Percentiles rank a stretch among this genome's conserved stretches.
These are phyloP conservation scores for Toxostoma redivivum DNA, from an alignment of 2,113 vertebrate species.

Conservation along the genomic window DNA sequence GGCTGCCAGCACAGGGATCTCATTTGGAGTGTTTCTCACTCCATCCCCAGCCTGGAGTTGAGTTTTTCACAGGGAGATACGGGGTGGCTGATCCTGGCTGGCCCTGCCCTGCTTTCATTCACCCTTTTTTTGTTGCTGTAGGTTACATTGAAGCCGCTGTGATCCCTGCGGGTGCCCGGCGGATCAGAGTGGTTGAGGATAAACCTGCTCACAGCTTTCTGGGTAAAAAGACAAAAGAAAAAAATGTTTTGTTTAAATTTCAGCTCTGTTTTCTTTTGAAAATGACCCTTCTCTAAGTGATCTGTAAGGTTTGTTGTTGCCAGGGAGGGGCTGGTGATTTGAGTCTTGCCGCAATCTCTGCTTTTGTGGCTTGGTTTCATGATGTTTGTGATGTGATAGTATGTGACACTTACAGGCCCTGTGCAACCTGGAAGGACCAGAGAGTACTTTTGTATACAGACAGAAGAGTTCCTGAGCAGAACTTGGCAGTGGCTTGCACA, in stretches of 20 bases:
- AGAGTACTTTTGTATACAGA: not conserved
- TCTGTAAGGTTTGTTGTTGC: not conserved
- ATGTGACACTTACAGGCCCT: not conserved
- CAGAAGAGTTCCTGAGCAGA: not conserved
- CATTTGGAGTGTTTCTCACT: not conserved
- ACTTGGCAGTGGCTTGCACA: not conserved
- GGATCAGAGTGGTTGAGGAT: conserved; percentile 94
- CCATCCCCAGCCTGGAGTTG: not conserved
- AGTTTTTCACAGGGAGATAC: not conserved
- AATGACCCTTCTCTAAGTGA: not conserved
- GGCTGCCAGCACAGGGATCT: not conserved
- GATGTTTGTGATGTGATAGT: not conserved
- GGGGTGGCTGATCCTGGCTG: not conserved
- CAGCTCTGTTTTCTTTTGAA: not conserved
- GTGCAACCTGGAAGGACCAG: not conserved
- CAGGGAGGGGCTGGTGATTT: not conserved
- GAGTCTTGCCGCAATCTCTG: not conserved
- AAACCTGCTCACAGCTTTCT: conserved; percentile 97
- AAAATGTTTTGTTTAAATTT: not conserved
- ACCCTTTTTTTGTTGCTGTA: conserved; percentile 46
- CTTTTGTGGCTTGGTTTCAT: not conserved
- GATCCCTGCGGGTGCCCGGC: conserved; percentile 90
- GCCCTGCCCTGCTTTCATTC: not conserved
- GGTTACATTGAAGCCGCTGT: conserved; percentile 94
- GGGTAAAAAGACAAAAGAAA: conserved; percentile 76